Evolutionary conservation across 2,888 invertebrate species (phyloP), one percentile per base, ranked within the genome.

Genomic region (Mimas tiliae): DNA sequence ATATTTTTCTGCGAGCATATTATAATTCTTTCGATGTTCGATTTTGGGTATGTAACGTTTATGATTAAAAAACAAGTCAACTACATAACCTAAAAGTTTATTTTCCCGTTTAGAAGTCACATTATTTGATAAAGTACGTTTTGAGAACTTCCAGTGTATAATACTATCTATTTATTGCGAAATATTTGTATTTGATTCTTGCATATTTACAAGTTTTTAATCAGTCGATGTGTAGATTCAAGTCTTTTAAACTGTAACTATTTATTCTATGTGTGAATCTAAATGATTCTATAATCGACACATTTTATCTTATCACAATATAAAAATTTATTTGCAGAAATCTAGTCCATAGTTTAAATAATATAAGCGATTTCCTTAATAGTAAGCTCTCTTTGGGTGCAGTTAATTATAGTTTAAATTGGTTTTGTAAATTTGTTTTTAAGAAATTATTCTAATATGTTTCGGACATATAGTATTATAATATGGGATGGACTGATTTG

Each of bases 401-500:
- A 19, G 58, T 34, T 53, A 33, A 48, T 19, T 50, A 27, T 27
- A 38, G 34, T 55, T 58, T 58, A 16, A 55, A 38, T 55, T 34
- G 38, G 2, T 55, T 51, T 16, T 55, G 27, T 27, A 34, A 42
- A 42, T 42, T 16, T 58, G 42, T 42, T 9, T 38, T 19, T 42
- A 38, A 55, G 38, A 38, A 58, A 58, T 19, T 38, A 11, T 45
- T 45, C 12, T 52, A 55, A 55, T 63, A 48, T 48, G 47, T 63
- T 48, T 63, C 47, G 63, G 47, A 48, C 47, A 47, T 62, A 47
- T 62, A 48, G 48, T 63, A 63, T 50, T 50, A 38, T n/a, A 52
- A 21, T 19, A 34, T 50, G 62, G 65, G 50, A 58, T 58, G 62
- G 58, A 65, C 50, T 58, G 62, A 62, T 65, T 51, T 51, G 45